These are phyloP conservation scores for Pyrrhosoma nymphula DNA, from an alignment of 2,888 invertebrate species.

Conservation along the genomic window DNA sequence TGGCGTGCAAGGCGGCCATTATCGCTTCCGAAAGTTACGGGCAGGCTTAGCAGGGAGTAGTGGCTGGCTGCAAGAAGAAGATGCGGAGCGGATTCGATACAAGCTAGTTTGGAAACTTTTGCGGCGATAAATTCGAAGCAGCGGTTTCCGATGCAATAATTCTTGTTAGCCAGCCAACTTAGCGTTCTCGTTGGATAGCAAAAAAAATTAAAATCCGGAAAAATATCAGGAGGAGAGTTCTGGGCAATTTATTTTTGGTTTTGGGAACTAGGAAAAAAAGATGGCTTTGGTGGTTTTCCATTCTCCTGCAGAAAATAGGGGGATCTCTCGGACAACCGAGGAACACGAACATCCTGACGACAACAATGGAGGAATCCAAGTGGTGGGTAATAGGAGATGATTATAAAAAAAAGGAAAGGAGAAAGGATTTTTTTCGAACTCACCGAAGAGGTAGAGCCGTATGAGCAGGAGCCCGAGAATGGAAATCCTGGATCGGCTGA, in stretches of 20 bases:
- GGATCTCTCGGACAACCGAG: neutral
- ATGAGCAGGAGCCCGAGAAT: constrained; percentile 43
- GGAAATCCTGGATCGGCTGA: constrained; percentile 34
- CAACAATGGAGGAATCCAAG: neutral
- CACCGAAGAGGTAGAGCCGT: constrained; percentile 43
- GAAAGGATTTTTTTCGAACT: neutral
- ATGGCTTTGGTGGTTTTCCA: neutral
- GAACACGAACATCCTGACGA: neutral
- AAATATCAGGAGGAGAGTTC: neutral
- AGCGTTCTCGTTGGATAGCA: neutral
- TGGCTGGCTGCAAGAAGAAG: neutral
- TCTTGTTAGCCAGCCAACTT: constrained; percentile 6
- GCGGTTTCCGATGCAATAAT: neutral
- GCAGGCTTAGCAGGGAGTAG: neutral
- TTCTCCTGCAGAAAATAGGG: neutral
- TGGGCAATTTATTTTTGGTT: neutral
- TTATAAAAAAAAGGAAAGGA: neutral
- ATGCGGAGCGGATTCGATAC: neutral
- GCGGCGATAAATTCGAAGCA: neutral
- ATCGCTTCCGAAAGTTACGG: constrained; percentile 40
- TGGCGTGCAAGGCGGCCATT: constrained; percentile 19
- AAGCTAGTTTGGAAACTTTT: constrained; percentile 28
- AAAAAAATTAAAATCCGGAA: neutral
- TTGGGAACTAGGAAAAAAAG: neutral
- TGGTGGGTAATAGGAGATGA: neutral